Base-by-base conservation (phyloP, 2,888 invertebrate species). In the Tetragonisca angustula region DNA sequence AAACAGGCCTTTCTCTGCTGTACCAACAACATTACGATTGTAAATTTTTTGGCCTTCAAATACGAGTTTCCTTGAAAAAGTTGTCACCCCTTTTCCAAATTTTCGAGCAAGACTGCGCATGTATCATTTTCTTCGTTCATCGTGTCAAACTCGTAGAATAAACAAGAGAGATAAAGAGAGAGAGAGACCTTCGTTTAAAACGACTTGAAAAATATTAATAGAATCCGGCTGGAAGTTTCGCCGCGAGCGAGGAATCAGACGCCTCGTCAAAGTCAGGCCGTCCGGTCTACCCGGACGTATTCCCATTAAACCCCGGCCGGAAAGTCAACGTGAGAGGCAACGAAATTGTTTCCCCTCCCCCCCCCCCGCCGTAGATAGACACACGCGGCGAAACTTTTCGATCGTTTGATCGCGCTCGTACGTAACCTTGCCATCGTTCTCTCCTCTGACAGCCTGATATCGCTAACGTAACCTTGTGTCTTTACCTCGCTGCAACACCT, bases 401-500 rank as follows among this genome's bases (percentile, higher is more conserved):
- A 79, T 81, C 76, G 78, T 69, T 68, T 59, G 54, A 62, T 61
- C 76, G 76, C 69, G 71, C 71, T 62, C 71, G 32, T 67, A 70
- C 61, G 54, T 76, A 85, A 82, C 77, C 77, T 76, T 81, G 43
- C 43, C 43, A 43, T 43, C 79, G 75, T 75, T 76, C 68, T 17
- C 78, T 68, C 75, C 69, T 82, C 72, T 89, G 89, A 89, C 86
- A 89, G 84, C 50, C 15, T 21, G 64, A 56, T 73, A 83, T 77
- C 82, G 77, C 43, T 1, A 43, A 43, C 79, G 75, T 84, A 88
- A 83, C 85, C 88, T 88, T 88, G 88, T 88, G 89, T 83, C 75
- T 21, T 73, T 52, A 54, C 52, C 52, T 5, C 56, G 76, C 73
- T 73, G 72, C 76, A 17, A 79, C 59, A 17, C 24, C 62, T 77